Evolutionary conservation across 2,888 invertebrate genomes (phyloP), one percentile per base, ranked within the genome.

Genomic region (Synergus gifuensis): DNA sequence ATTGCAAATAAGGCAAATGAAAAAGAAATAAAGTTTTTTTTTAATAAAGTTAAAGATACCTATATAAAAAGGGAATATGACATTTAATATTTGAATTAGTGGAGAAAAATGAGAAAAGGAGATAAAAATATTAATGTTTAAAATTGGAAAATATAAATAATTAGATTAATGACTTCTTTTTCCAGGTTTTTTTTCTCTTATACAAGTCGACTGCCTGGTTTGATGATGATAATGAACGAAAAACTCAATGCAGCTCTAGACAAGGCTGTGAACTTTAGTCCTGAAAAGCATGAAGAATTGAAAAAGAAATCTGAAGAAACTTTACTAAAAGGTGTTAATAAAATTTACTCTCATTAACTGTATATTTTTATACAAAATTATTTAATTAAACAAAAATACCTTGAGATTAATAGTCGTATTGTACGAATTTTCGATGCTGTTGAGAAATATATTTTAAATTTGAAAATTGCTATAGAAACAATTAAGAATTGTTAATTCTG

Each of bases 181-280:
- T 86, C 0, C 81, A 89, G 89, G 79, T 84, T 81, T 5, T 22
- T 82, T 0, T 83, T 88, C 14, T 60, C 73, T 54, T 85, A 86
- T 40, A 67, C 78, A 0, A 44, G 73, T 5, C 80, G 81, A 42
- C n/a, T 87, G 22, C 81, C 86, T 1, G 80, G 78, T n/a, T 12
- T 89, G 7, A 12, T 49, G 4, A 12, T 4, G 7, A 58, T 81
- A 3, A 12, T 88, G 44, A 89, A 87, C 58, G 76, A 66, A 12
- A 44, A 63, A 11, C 4, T 87, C n/a, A 76, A 85, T 3, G 40
- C 40, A 14, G 1, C 14, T 4, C n/a, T 86, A 0, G 82, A 88
- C 63, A 73, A 54, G 12, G 89, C 88, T 11, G 18, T 76, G 8
- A 82, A 85, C 0, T 89, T 82, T 76, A 81, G 62, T 49, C 76